Base-by-base conservation (phyloP, 2,888 invertebrate genomes). In the Platycheirus rosarum region DNA sequence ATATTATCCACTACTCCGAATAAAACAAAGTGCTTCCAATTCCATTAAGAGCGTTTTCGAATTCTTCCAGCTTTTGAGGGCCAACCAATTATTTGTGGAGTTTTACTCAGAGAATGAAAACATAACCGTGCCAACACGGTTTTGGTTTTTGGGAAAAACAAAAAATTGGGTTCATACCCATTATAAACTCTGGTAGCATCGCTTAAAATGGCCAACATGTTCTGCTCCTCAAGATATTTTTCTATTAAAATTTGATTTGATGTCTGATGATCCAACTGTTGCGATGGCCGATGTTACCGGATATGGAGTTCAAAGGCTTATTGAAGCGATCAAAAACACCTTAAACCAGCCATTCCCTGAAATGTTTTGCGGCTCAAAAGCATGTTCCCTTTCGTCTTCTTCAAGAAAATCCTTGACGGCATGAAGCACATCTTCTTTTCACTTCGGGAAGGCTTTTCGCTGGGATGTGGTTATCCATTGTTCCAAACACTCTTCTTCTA, bases 401-500 rank as follows among this genome's bases (percentile, higher is more conserved):
- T n/a, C 49, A 23, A 49, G 40, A 37, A 49, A 65, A 23, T 14
- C 49, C 37, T 66, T 66, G 11, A 66, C 66, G n/a, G 53, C 48
- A 37, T 49, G 49, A 23, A 65, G 65, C 49, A 65, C 65, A 51
- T 65, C 49, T 26, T 49, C 49, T 32, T 65, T 51, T 14, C 29
- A 6, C n/a, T 57, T 57, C 20, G 57, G 57, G 26, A 57, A 42
- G 3, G 42, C 57, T 26, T 48, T 46, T 32, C 62, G 13, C 48
- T 48, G 23, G 26, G 48, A 49, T 49, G 26, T 49, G n/a, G 26
- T 51, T 42, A 51, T 65, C 65, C 51, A 65, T n/a, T 65, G 20
- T 42, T 51, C 65, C 49, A 65, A 51, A 51, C 37, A 35, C 26
- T 40, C 62, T 62, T 62, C 46, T 62, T 62, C 62, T 35, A 46